Conservation (phyloP, 2,797 vertebrate genomes). For the Sebastes miniatus region DNA sequence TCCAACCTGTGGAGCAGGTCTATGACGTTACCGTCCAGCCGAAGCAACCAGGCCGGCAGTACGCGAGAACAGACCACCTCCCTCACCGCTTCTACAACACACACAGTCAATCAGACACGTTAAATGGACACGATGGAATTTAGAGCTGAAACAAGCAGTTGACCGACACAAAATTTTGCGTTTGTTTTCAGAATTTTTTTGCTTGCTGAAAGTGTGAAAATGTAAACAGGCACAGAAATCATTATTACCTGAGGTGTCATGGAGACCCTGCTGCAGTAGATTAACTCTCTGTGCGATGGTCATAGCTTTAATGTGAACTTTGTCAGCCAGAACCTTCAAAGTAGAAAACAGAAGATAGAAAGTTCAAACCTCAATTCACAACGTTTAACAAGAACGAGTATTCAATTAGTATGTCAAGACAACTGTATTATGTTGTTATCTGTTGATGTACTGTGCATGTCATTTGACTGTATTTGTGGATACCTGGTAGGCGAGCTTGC, state of each 20-base stretch:
- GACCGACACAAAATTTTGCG: not conserved
- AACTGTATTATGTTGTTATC: not conserved
- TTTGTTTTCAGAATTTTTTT: not conserved
- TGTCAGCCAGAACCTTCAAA: conserved; percentile 91
- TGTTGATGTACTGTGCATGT: not conserved
- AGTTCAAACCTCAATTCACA: not conserved
- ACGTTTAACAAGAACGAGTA: not conserved
- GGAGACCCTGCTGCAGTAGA: conserved; percentile 91
- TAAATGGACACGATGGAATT: not conserved
- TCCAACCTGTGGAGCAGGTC: conserved; percentile 92
- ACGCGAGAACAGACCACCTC: conserved; percentile 85
- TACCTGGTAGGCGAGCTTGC: conserved; percentile 94
- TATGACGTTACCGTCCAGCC: conserved; percentile 85
- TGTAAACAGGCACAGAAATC: not conserved
- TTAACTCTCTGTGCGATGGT: conserved; percentile 95
- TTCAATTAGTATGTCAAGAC: not conserved
- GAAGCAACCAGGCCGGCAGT: conserved; percentile 89
- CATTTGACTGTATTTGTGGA: not conserved
- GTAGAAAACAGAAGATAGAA: conserved; percentile 11
- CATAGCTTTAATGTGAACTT: conserved; percentile 92
- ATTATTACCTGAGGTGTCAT: conserved; percentile 89
- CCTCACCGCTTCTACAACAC: conserved; percentile 85
- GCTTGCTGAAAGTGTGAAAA: not conserved
- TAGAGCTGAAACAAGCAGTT: not conserved
- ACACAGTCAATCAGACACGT: not conserved